Base-by-base conservation (phyloP, 37 sponge, comb jelly and placozoan genomes). In the Beroe ovata region DNA sequence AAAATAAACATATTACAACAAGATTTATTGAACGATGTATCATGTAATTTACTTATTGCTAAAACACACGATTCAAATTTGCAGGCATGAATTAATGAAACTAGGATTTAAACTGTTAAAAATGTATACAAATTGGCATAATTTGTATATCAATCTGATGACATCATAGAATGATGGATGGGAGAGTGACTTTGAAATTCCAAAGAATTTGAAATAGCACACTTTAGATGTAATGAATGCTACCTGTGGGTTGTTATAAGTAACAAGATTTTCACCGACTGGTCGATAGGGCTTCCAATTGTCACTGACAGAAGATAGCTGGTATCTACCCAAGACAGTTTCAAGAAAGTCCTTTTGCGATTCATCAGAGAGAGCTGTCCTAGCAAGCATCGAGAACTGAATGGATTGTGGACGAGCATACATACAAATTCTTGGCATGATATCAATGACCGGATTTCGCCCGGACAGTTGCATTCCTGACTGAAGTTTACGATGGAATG, bases 241-340 rank as follows among this genome's bases (percentile, higher is more conserved):
- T 61, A 29, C 25, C 69, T 30, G 25, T 25, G 35, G 14, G 69
- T 14, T 66, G 69, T 66, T 66, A 66, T 66, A 66, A 66, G 69
- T 66, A 26, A 30, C 36, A 14, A 8, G 36, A 33, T 37, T 33
- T 25, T 66, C 69, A 33, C 34, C 36, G 11, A 47, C 54, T 26
- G 36, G 69, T 26, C 34, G 69, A 33, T 66, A 33, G 4, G 69
- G 84, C 28, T 42, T 42, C 84, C 84, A 39, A 42, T 33, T 26
- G 1, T 77, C 84, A 19, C 14, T 23, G 28, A 77, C 84, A 1
- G n/a, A 21, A 26, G 84, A 39, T 11, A 77, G 41, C 25, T 62
- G 63, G 41, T 40, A 40, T 1, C 84, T 39, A 42, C 84, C 38
- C 22, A 77, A 23, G 8, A 77, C 38, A 1, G 84, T 54, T 25